A percentile compares a stretch with the other conserved stretches of the same genome.
phyloP scores from a whole-genome alignment of 2,888 invertebrate genomes.

The Serripes groenlandicus region DNA sequence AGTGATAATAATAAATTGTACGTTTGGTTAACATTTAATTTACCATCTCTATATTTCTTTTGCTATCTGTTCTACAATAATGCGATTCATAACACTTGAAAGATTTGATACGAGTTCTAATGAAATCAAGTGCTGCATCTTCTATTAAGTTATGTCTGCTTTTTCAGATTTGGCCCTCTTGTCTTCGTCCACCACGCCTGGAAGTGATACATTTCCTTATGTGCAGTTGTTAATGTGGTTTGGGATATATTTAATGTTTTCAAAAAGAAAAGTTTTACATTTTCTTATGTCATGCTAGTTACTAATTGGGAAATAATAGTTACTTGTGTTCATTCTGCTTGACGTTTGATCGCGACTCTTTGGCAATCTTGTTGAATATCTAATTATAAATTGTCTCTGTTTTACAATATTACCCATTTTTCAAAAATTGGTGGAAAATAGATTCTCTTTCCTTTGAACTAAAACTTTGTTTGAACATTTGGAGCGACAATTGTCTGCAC shows the following conservation, averaged over 20 bases:
- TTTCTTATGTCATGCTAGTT: neutral
- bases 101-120: conserved; percentile 29
- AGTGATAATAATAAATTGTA: conserved; percentile 19
- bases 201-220: neutral
- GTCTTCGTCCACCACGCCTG: conserved; percentile 15
- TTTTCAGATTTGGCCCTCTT: conserved; percentile 16
- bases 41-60: conserved; percentile 26
- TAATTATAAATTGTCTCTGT: conserved; percentile 4
- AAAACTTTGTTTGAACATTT: too few species aligned
- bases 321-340: neutral
- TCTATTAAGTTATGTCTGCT: conserved; percentile 7
- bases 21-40: conserved; percentile 31
- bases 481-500: too few species aligned
- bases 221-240: neutral
- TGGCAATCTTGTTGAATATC: neutral
- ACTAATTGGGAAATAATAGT: neutral
- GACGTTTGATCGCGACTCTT: neutral
- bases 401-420: conserved; percentile 11
- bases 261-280: conserved; percentile 12
- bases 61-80: conserved; percentile 34
- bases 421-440: conserved; percentile 7
- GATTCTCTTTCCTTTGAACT: too few species aligned
- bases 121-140: neutral
- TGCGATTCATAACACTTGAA: conserved; percentile 33
- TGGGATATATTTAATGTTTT: neutral